A percentile compares a stretch with the other conserved stretches of the same genome.
Conservation (phyloP, 92 coral and sea anemone species). For the Paragorgia papillata region DNA sequence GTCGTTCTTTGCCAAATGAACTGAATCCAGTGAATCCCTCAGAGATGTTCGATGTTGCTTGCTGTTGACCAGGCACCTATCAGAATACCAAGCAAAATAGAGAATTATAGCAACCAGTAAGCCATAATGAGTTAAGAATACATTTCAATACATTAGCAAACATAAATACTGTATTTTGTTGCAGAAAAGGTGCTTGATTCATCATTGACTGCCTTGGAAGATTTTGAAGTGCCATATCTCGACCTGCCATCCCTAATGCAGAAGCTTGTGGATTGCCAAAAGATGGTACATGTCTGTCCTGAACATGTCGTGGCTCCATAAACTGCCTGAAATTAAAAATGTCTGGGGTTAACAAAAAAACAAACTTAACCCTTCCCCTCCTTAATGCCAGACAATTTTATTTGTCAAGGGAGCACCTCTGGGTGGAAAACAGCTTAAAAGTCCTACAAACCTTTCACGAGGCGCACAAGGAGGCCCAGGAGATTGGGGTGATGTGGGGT, state of each 20-base stretch:
- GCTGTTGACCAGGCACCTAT: slow-evolving; percentile 6
- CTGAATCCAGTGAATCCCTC: neutral
- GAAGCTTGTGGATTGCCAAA: slow-evolving; percentile 24
- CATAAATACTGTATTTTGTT: slow-evolving; percentile 33
- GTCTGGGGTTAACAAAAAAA: neutral
- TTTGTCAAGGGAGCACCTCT: too few species aligned
- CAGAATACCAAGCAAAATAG: neutral
- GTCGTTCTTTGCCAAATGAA: neutral
- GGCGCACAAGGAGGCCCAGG: neutral
- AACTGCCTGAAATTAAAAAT: neutral
- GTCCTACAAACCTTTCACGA: neutral
- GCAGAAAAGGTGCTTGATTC: slow-evolving; percentile 20
- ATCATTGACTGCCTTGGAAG: neutral
- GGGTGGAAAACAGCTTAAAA: too few species aligned
- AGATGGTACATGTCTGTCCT: slow-evolving; percentile 2
- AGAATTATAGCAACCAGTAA: neutral
- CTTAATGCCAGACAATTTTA: too few species aligned
- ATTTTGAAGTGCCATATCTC: neutral
- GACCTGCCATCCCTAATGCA: neutral
- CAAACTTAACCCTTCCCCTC: too few species aligned
- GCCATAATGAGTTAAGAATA: too few species aligned
- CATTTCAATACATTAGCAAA: too few species aligned
- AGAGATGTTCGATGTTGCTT: neutral
- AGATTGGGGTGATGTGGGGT: slow-evolving; percentile 11
- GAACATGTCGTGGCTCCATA: neutral